phyloP scores from a whole-genome alignment of 1,140 invertebrate genomes.

The Polyergus mexicanus region DNA sequence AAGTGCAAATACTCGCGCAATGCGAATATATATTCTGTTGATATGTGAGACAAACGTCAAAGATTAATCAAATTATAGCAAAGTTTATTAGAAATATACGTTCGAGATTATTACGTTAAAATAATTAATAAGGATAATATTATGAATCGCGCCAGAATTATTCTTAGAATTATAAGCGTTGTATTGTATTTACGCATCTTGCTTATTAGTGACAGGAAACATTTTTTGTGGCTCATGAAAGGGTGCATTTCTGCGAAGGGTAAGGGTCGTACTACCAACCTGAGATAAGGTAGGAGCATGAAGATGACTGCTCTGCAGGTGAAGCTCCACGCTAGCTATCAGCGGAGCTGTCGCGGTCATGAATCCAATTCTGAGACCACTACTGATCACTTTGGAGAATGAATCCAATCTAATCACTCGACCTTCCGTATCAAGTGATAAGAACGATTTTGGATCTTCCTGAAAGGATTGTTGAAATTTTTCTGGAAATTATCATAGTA shows the following conservation, averaged over 20 bases:
- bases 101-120: background rate
- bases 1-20: background rate
- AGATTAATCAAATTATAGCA: background rate
- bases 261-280: conserved; percentile 84
- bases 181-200: background rate
- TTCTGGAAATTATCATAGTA: background rate
- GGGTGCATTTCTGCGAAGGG: conserved; percentile 1
- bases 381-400: conserved; percentile 92
- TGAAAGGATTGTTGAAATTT: conserved; percentile 36
- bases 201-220: background rate
- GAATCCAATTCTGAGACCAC: conserved; percentile 91
- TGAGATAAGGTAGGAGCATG: conserved; percentile 92
- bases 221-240: background rate
- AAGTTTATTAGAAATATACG: background rate
- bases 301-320: conserved; percentile 91
- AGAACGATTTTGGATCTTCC: conserved; percentile 89
- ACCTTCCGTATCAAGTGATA: conserved; percentile 92
- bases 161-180: background rate
- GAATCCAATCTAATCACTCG: conserved; percentile 93
- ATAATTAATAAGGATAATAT: background rate
- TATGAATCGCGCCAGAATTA: background rate
- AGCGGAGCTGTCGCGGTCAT: conserved; percentile 90
- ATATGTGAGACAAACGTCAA: background rate
- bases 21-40: background rate
- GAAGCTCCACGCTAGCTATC: conserved; percentile 89